A percentile compares a stretch with the other conserved stretches of the same genome.
phyloP scores from a whole-genome alignment of 1,140 invertebrate genomes.

The Drosophila lacteicornis region DNA sequence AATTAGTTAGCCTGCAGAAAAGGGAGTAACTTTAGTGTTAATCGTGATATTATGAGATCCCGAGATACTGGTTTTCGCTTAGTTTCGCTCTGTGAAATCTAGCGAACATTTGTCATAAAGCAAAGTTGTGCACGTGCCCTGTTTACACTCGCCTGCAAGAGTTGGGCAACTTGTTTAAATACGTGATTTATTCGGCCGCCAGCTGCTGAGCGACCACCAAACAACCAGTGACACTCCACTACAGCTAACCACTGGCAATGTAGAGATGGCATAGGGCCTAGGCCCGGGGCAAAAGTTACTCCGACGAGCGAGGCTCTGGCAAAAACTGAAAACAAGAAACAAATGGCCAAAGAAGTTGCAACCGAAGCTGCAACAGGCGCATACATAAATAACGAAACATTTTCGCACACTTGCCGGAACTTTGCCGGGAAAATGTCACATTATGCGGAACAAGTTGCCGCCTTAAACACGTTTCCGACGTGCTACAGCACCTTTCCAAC shows the following conservation, averaged over 20 bases:
- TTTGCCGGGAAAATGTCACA: constrained; percentile 71
- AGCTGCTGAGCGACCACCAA: constrained; percentile 59
- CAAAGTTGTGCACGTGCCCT: constrained; percentile 78
- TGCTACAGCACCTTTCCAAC: constrained; percentile 54
- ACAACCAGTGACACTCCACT: constrained; percentile 41
- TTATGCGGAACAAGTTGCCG: constrained; percentile 71
- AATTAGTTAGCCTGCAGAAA: background rate
- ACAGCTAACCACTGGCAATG: constrained; percentile 28
- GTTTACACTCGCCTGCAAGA: constrained; percentile 68
- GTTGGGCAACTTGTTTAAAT: constrained; percentile 80
- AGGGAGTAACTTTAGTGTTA: background rate
- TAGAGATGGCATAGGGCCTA: constrained; percentile 21
- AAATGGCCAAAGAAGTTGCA: constrained; percentile 74
- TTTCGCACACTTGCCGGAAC: constrained; percentile 57
- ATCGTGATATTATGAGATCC: constrained; percentile 3
- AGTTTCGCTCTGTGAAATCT: constrained; percentile 29
- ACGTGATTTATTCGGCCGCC: constrained; percentile 79
- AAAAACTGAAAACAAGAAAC: constrained; percentile 45
- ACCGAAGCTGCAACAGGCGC: constrained; percentile 70
- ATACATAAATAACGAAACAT: constrained; percentile 80
- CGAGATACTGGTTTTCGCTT: constrained; percentile 8
- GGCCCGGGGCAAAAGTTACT: constrained; percentile 55
- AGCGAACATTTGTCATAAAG: constrained; percentile 76
- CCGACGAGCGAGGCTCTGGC: constrained; percentile 29
- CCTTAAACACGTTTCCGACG: constrained; percentile 64